phyloP scores from a whole-genome alignment of 1,140 invertebrate genomes.

The Drosophila parabipectinata region DNA sequence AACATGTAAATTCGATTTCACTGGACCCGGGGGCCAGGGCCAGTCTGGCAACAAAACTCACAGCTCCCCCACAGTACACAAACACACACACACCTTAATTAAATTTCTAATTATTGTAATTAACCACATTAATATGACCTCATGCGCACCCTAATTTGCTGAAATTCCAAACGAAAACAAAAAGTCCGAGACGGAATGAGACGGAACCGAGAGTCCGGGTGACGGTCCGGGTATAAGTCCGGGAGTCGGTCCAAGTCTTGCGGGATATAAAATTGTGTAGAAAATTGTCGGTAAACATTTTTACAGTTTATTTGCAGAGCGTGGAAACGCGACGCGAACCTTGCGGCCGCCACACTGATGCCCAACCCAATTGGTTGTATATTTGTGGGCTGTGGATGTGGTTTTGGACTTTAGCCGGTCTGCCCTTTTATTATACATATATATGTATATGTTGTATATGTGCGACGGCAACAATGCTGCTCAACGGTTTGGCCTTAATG shows the following conservation, averaged over 20 bases:
- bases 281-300: conserved; percentile 82
- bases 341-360: background rate
- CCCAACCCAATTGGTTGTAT: conserved; percentile 36
- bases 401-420: conserved; percentile 25
- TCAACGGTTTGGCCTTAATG: conserved; percentile 73
- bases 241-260: conserved; percentile 23
- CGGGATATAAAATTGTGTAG: conserved; percentile 80
- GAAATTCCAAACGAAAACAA: conserved; percentile 62
- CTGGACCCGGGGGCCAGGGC: conserved; percentile 26
- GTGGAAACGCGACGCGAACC: conserved; percentile 49
- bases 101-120: conserved; percentile 83
- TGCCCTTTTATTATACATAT: conserved; percentile 49
- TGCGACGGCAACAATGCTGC: conserved; percentile 41
- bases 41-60: conserved; percentile 3
- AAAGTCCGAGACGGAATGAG: conserved; percentile 17
- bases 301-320: conserved; percentile 77
- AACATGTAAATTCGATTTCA: conserved; percentile 80
- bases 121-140: conserved; percentile 82
- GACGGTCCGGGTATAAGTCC: no score
- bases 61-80: conserved; percentile 15
- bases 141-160: conserved; percentile 81
- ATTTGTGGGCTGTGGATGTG: conserved; percentile 42
- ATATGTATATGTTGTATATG: conserved; percentile 4
- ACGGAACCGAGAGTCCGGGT: background rate
- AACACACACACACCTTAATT: conserved; percentile 70